Percentiles rank a stretch among this genome's conserved stretches.
These are phyloP conservation scores for Manis javanica DNA, from an alignment of 2,797 vertebrate species.

Conservation along the genomic window DNA sequence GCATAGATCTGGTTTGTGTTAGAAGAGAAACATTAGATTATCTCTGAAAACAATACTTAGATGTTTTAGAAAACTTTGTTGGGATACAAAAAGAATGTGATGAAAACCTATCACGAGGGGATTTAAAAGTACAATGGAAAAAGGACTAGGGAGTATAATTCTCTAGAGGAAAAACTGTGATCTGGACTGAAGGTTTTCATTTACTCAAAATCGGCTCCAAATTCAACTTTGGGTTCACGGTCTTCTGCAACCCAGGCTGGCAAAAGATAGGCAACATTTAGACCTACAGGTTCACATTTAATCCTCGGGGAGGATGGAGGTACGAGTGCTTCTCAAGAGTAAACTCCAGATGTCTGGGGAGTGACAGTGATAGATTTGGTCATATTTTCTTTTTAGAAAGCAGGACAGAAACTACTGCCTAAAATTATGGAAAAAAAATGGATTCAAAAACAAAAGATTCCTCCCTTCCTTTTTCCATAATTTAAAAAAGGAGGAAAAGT, in stretches of 20 bases:
- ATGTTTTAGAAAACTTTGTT: background rate
- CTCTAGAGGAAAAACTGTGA: background rate
- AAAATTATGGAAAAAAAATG: background rate
- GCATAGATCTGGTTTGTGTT: background rate
- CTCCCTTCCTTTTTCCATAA: background rate
- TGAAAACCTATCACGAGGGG: background rate
- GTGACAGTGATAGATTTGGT: background rate
- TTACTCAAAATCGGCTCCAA: background rate
- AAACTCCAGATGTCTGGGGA: background rate
- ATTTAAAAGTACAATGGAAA: background rate
- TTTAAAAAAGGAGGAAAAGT: constrained; percentile 28
- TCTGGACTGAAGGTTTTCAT: background rate
- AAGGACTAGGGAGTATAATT: background rate
- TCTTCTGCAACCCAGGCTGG: background rate
- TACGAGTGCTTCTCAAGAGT: background rate
- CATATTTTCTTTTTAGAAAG: background rate
- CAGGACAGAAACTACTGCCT: background rate
- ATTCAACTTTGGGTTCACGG: background rate
- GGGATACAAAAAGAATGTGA: background rate
- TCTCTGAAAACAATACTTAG: background rate
- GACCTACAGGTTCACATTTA: background rate
- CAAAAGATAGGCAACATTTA: background rate
- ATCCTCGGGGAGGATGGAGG: background rate
- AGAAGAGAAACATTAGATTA: background rate
- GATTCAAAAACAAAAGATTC: constrained; percentile 12